Conservation (phyloP, 2,113 vertebrate species). For the Alligator sinensis region DNA sequence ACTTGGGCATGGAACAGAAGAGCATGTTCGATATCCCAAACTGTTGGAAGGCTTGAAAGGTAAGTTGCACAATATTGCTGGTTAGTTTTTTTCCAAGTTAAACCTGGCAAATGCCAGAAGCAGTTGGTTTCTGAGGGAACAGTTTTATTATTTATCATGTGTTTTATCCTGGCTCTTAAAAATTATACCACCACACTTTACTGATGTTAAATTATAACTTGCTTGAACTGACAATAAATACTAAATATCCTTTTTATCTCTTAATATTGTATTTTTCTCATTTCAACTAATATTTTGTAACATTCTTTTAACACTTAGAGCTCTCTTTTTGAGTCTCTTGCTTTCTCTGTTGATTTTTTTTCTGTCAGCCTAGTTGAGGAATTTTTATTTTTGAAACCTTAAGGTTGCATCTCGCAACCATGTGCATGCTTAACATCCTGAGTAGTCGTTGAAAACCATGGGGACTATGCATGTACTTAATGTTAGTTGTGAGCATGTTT, state of each 20-base stretch:
- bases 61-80: constrained; percentile 46
- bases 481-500: background rate
- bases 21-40: constrained; percentile 96
- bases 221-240: background rate
- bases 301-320: background rate
- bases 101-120: background rate
- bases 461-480: rapidly evolving
- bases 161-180: background rate
- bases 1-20: constrained; percentile 95
- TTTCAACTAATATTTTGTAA: background rate
- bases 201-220: background rate
- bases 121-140: background rate
- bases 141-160: rapidly evolving
- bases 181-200: rapidly evolving
- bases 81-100: background rate
- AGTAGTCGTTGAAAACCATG: background rate
- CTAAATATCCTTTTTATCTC: background rate
- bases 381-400: background rate
- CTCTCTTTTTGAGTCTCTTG: background rate
- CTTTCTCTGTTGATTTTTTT: background rate
- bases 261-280: background rate
- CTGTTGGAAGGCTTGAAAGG: constrained; percentile 93
- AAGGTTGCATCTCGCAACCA: background rate
- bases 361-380: background rate
- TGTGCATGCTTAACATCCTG: background rate